Percentiles rank a stretch among this genome's conserved stretches.
Conservation (phyloP, 2,113 vertebrate species). For the Protobothrops flavoviridis region DNA sequence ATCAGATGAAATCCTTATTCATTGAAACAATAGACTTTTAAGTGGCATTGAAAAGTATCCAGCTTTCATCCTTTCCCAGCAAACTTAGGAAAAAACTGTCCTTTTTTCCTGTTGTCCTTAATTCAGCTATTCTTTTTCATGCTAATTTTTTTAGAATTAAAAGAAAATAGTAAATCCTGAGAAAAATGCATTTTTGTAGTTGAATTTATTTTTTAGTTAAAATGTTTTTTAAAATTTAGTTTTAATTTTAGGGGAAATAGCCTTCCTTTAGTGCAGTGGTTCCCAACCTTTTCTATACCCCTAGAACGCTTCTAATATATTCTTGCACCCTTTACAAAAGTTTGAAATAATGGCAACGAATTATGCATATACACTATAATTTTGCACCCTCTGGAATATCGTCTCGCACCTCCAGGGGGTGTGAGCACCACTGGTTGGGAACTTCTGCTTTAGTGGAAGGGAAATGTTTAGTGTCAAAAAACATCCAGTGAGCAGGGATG, state of each 20-base stretch:
- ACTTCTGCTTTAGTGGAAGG: neutral
- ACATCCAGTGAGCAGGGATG: neutral
- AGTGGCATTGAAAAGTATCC: neutral
- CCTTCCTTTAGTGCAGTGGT: neutral
- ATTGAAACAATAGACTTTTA: neutral
- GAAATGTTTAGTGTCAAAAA: neutral
- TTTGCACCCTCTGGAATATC: no score
- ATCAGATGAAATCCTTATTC: neutral
- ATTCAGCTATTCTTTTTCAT: neutral
- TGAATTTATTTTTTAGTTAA: neutral
- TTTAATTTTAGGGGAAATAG: neutral
- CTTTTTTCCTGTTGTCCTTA: neutral
- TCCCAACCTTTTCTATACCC: no score
- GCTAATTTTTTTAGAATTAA: neutral
- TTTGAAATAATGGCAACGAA: no score
- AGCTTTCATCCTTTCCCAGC: neutral
- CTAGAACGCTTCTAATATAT: no score
- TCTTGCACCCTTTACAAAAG: no score
- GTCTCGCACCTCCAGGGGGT: no score
- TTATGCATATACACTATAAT: no score
- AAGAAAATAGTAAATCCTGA: neutral
- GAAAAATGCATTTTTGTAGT: neutral
- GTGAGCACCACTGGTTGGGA: no score
- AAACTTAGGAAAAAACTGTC: neutral
- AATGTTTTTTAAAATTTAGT: neutral